phyloP scores from a whole-genome alignment of 2,797 vertebrate genomes.

The Protosalanx chinensis region DNA sequence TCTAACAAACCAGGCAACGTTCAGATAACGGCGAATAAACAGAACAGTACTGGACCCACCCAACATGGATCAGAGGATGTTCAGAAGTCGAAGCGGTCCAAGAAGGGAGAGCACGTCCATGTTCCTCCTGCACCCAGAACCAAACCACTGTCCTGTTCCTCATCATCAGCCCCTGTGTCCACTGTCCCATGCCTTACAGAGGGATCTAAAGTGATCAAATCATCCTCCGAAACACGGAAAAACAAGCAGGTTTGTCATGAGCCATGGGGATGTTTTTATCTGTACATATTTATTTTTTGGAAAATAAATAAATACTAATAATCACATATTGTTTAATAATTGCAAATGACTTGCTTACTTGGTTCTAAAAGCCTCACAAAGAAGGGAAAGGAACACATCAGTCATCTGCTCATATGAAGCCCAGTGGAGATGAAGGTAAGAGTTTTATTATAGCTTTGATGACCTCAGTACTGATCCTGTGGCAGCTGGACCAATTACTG shows the following conservation, averaged over 20 bases:
- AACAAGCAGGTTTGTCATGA: neutral
- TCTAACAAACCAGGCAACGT: neutral
- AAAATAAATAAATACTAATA: neutral
- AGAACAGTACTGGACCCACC: neutral
- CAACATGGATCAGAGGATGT: neutral
- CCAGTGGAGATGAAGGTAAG: constrained; percentile 40
- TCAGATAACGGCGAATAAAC: constrained; percentile 1
- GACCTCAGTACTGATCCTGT: neutral
- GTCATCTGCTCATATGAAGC: constrained; percentile 18
- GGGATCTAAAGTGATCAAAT: neutral
- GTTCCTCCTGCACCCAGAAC: constrained; percentile 41
- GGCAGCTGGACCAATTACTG: neutral
- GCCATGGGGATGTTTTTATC: neutral
- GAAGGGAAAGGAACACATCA: neutral
- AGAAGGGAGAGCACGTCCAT: neutral
- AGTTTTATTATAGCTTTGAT: neutral
- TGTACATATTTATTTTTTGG: neutral
- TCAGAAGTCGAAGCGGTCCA: constrained; percentile 16
- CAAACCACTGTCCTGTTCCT: constrained; percentile 19
- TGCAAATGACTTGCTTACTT: neutral
- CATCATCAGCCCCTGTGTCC: neutral
- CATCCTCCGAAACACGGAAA: neutral
- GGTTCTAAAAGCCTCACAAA: constrained; percentile 11
- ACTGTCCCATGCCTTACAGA: neutral
- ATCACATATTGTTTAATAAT: neutral